These are phyloP conservation scores for Vireo griseus DNA, from an alignment of 2,797 vertebrate genomes.

Conservation along the genomic window DNA sequence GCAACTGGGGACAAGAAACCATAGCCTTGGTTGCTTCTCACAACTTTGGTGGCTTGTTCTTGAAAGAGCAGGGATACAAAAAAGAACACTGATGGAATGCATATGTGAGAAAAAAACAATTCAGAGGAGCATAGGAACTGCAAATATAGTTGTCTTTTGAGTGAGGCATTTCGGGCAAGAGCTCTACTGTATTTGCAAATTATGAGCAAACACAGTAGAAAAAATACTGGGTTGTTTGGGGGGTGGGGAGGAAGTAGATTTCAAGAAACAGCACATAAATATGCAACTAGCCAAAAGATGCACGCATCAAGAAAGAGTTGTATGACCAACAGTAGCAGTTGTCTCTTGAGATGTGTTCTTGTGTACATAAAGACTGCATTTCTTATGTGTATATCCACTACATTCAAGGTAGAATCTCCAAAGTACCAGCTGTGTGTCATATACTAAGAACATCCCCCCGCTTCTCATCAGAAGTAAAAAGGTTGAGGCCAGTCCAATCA, in stretches of 20 bases:
- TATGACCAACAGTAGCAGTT: not conserved
- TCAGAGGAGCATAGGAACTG: not conserved
- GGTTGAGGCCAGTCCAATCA: not conserved
- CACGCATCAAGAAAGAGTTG: not conserved
- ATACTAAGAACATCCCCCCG: not conserved
- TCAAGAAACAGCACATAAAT: not conserved
- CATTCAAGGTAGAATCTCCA: not conserved
- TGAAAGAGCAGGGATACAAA: slow-evolving; percentile 32
- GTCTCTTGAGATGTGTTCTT: not conserved
- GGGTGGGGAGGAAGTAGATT: rapidly evolving
- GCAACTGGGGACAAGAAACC: slow-evolving; percentile 48
- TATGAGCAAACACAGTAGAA: not conserved
- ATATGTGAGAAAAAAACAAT: not conserved
- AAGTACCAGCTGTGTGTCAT: not conserved
- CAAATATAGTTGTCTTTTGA: slow-evolving; percentile 7
- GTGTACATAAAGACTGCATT: not conserved
- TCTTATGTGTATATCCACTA: not conserved
- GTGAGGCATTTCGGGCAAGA: not conserved
- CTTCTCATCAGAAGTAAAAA: not conserved
- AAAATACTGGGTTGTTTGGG: not conserved
- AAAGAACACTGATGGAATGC: slow-evolving; percentile 29
- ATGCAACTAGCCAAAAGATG: not conserved
- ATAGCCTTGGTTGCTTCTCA: not conserved
- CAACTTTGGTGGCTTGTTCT: slow-evolving; percentile 52
- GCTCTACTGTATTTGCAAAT: not conserved